Base-by-base conservation (phyloP, 2,113 vertebrate species). In the Oreotrochilus melanogaster region DNA sequence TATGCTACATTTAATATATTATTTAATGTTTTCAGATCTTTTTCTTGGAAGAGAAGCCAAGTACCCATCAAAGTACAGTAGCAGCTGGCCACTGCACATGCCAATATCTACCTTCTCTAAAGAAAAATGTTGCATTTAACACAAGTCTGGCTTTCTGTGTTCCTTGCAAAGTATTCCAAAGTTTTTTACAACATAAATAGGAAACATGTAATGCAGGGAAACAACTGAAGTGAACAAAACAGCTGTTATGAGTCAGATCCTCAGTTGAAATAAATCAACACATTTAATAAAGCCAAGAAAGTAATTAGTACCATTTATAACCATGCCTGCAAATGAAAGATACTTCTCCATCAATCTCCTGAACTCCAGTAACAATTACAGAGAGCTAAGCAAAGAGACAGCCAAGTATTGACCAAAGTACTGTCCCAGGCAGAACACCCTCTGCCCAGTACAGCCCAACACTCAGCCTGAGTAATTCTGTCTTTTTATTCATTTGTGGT, bases 341-440 rank as follows among this genome's bases (percentile, higher is more conserved):
- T 43, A 27, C 54, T n/a, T 67, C 39, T 60, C 66, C 50, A 15
- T 4, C 21, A n/a, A 60, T 28, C 12, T 89, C 35, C 74, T 51
- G 21, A 66, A 42, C 11, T 75, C n/a, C 48, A 47, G 45, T 56
- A 45, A 19, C 12, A 23, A 30, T 27, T 4, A 6, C 14, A 54
- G 18, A 60, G 43, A 27, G 22, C 33, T 56, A n/a, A 65, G 35
- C 56, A 75, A 47, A 51, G 33, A 30, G 30, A 24, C 18, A 39
- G 3, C 24, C 17, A 6, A 50, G 30, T 1, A 3, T 7, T 2
- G 2, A 7, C 2, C 6, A 7, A 24, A 57, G 13, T 6, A 1
- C 24, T 37, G 35, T 30, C 8, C 10, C 25, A 25, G 64, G 23
- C 25, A 75, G 57, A 18, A 7, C 0, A 3, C 10, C 5, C 7